phyloP scores from a whole-genome alignment of 2,888 invertebrate species.

The Protodeltote pygarga region DNA sequence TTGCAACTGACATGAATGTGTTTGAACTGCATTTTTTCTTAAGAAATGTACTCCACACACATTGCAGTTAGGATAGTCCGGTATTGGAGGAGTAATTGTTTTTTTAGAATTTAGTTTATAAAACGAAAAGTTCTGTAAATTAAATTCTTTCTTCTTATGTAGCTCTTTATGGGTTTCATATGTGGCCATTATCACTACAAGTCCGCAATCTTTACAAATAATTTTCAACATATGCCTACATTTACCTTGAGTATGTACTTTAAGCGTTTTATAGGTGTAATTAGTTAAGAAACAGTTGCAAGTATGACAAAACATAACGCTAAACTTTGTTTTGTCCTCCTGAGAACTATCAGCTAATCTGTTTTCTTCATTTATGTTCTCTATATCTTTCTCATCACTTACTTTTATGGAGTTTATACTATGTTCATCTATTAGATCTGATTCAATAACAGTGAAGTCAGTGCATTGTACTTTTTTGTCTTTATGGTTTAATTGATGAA shows the following conservation, averaged over 20 bases:
- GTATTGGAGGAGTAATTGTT: conserved; percentile 65
- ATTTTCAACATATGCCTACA: conserved; percentile 56
- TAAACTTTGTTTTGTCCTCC: neutral
- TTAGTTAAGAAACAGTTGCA: conserved; percentile 65
- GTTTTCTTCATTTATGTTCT: neutral
- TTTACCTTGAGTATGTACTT: conserved; percentile 52
- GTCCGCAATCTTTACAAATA: conserved; percentile 67
- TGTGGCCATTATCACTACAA: conserved; percentile 57
- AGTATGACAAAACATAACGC: conserved; percentile 58
- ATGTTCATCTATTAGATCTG: conserved; percentile 26
- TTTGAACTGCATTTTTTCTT: conserved; percentile 50
- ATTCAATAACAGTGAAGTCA: conserved; percentile 53
- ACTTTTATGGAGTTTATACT: conserved; percentile 31
- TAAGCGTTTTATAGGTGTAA: conserved; percentile 36
- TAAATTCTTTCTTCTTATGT: conserved; percentile 57
- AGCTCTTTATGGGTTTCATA: conserved; percentile 55
- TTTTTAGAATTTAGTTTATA: conserved; percentile 59
- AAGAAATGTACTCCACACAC: conserved; percentile 65
- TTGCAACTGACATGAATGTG: conserved; percentile 61
- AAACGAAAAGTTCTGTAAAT: conserved; percentile 66
- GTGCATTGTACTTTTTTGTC: conserved; percentile 22
- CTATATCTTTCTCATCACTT: conserved; percentile 3
- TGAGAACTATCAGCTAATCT: too few species aligned
- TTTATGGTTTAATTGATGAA: conserved; percentile 53
- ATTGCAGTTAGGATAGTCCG: conserved; percentile 66